Evolutionary conservation across 2,113 vertebrate genomes (phyloP).

Genomic region (Balaenoptera acutorostrata): DNA sequence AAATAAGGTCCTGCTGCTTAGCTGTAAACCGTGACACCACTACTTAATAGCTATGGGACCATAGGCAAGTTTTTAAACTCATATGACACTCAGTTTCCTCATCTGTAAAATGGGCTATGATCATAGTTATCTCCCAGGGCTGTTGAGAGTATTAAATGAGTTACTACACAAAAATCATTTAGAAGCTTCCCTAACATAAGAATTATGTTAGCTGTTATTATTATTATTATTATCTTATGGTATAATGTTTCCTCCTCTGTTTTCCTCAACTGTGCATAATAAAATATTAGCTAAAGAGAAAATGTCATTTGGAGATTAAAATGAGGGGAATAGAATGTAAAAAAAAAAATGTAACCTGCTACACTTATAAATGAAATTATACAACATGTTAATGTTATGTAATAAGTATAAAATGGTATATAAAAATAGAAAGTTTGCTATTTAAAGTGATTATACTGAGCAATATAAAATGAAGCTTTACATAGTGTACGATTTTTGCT

Average conservation of each 20-base stretch:
- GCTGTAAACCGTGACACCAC: neutral
- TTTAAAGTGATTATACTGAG: neutral
- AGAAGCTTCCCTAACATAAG: neutral
- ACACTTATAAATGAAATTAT: neutral
- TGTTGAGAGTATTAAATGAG: neutral
- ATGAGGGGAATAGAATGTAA: neutral
- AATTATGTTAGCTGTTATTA: neutral
- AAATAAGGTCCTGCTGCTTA: neutral
- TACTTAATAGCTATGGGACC: neutral
- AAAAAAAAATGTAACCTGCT: neutral
- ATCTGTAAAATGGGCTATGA: neutral
- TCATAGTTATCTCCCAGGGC: neutral
- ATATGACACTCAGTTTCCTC: neutral
- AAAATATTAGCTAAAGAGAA: slow-evolving; percentile 7
- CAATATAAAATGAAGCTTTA: neutral
- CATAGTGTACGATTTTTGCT: neutral
- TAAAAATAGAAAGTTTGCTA: neutral
- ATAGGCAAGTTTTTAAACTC: neutral
- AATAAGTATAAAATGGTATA: neutral
- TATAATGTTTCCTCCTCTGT: neutral
- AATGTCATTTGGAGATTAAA: neutral
- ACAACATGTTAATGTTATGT: neutral
- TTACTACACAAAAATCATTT: neutral
- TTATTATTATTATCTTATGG: neutral
- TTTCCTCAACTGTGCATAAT: neutral